Conservation (phyloP, 2,888 invertebrate genomes). For the Agrochola macilenta region DNA sequence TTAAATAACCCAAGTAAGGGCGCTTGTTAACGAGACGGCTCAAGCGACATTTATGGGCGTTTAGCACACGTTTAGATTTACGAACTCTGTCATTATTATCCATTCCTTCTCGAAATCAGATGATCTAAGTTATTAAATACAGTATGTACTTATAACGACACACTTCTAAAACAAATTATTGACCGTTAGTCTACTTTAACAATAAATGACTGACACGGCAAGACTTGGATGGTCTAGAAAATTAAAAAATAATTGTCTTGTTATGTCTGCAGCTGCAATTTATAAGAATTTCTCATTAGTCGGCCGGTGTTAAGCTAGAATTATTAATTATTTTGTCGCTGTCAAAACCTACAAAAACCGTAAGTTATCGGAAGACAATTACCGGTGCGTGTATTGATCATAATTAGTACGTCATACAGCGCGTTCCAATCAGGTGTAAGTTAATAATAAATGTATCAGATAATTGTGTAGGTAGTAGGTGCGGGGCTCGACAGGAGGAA, state of each 20-base stretch:
- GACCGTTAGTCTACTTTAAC: background rate
- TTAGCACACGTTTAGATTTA: constrained; percentile 66
- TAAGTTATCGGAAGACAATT: constrained; percentile 59
- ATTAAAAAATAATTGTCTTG: constrained; percentile 19
- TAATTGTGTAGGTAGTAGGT: constrained; percentile 46
- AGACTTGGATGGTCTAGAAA: background rate
- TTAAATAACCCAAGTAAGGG: constrained; percentile 87
- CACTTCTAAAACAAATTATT: background rate
- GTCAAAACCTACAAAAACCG: constrained; percentile 61
- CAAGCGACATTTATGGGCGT: constrained; percentile 74
- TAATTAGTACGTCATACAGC: constrained; percentile 64
- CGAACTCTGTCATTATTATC: constrained; percentile 34
- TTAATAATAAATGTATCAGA: constrained; percentile 66
- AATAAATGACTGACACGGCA: background rate
- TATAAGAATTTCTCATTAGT: constrained; percentile 54
- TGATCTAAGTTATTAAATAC: background rate
- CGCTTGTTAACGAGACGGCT: constrained; percentile 83
- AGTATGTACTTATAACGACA: background rate
- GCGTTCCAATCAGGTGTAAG: constrained; percentile 62
- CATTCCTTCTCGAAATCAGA: constrained; percentile 8
- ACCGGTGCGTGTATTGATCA: constrained; percentile 60
- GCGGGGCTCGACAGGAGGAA: constrained; percentile 50
- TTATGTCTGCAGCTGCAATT: constrained; percentile 47
- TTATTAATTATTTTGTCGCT: constrained; percentile 64
- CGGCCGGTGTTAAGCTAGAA: constrained; percentile 50